Conservation (phyloP, 1,140 invertebrate genomes). For the Nomia melanderi region DNA sequence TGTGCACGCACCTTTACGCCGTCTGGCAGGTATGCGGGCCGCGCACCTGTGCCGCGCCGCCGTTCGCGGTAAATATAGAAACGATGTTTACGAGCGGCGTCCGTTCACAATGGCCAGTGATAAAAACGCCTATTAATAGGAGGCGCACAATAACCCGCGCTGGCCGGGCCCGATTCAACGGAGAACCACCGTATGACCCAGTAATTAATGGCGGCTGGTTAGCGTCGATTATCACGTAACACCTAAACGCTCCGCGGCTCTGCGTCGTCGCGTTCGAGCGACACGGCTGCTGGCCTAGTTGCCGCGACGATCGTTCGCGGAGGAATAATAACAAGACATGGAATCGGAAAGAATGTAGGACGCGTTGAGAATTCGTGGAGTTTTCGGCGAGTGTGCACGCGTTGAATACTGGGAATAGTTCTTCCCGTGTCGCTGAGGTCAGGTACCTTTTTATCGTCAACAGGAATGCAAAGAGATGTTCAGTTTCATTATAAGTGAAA, state of each 20-base stretch:
- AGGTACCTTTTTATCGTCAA: no score
- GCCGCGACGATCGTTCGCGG: no score
- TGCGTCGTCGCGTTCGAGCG: not conserved
- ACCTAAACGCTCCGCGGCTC: not conserved
- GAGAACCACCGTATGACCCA: constrained; percentile 8
- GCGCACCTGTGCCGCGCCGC: constrained; percentile 30
- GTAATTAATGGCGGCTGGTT: constrained; percentile 4
- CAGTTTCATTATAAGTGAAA: no score
- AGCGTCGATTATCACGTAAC: not conserved
- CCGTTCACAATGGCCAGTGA: constrained; percentile 42
- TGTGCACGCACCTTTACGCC: constrained; percentile 44
- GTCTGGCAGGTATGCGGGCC: constrained; percentile 33
- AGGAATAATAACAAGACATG: no score
- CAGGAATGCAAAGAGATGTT: no score
- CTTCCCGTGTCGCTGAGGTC: no score
- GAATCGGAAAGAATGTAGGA: no score
- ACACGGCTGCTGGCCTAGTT: not conserved
- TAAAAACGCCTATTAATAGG: constrained; percentile 60
- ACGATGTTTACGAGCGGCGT: constrained; percentile 42
- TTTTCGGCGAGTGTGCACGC: no score
- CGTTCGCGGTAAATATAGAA: constrained; percentile 56
- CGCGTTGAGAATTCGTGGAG: no score
- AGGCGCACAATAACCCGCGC: not conserved
- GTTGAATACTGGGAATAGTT: no score
- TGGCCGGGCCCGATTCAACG: not conserved